Conservation (phyloP, 1,140 invertebrate genomes). For the Drosophila sechellia region DNA sequence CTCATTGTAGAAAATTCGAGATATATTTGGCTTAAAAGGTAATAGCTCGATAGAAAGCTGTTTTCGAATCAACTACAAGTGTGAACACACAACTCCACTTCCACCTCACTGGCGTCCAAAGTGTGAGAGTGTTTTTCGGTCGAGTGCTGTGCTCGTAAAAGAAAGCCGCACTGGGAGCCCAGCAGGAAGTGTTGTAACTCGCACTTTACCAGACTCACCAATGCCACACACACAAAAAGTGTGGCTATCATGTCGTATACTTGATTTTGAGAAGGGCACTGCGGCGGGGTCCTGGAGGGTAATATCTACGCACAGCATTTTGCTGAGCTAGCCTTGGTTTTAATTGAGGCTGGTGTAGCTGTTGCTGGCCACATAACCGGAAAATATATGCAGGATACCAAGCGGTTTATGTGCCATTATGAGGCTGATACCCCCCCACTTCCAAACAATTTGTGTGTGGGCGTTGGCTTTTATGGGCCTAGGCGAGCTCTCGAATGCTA, state of each 20-base stretch:
- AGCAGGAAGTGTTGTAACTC: slow-evolving; percentile 75
- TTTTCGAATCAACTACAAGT: not conserved
- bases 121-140: not conserved
- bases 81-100: not conserved
- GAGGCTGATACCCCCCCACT: slow-evolving; percentile 24
- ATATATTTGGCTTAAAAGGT: slow-evolving; percentile 62
- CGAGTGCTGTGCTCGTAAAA: slow-evolving; percentile 27
- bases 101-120: not conserved
- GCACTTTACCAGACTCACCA: slow-evolving; percentile 57
- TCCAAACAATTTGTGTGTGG: slow-evolving; percentile 4
- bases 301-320: slow-evolving; percentile 52
- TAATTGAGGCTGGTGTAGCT: slow-evolving; percentile 64
- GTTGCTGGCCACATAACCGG: slow-evolving; percentile 39
- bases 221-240: slow-evolving; percentile 26
- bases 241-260: slow-evolving; percentile 64
- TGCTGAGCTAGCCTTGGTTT: slow-evolving; percentile 55
- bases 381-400: slow-evolving; percentile 47
- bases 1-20: slow-evolving; percentile 55
- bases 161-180: slow-evolving; percentile 41
- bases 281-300: not conserved
- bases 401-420: slow-evolving; percentile 46
- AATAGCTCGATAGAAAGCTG: slow-evolving; percentile 5
- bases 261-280: slow-evolving; percentile 42
- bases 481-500: slow-evolving; percentile 27
- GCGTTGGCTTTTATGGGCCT: slow-evolving; percentile 23